phyloP scores from a whole-genome alignment of 2,888 invertebrate genomes.

The Julus scanicus region DNA sequence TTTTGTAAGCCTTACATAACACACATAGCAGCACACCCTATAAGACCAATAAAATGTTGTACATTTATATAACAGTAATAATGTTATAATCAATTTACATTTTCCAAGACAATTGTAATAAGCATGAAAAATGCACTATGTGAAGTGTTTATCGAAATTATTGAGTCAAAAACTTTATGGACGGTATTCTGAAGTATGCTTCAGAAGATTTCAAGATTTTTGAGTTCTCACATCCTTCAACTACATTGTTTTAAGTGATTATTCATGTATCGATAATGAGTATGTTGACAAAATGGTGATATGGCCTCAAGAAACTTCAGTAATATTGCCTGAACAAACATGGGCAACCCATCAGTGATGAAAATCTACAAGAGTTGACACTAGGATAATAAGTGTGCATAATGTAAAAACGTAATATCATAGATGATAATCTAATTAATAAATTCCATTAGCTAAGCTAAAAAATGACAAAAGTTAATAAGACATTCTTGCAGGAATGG shows the following conservation, averaged over 20 bases:
- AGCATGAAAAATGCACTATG: no score
- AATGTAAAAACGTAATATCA: background rate
- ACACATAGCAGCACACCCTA: no score
- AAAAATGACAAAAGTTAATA: background rate
- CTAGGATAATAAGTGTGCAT: background rate
- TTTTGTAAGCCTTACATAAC: no score
- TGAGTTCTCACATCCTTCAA: background rate
- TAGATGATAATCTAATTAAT: background rate
- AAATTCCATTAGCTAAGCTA: constrained; percentile 2
- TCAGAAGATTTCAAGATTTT: background rate
- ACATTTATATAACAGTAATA: no score
- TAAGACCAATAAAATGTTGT: no score
- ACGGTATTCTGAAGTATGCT: background rate
- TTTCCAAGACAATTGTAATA: no score
- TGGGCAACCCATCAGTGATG: background rate
- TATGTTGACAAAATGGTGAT: background rate
- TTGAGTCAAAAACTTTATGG: no score
- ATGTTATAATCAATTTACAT: no score
- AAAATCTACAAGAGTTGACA: background rate
- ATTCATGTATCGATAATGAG: constrained; percentile 37
- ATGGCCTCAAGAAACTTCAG: background rate
- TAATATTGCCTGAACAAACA: background rate
- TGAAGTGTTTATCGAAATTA: no score
- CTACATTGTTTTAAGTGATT: constrained; percentile 36
- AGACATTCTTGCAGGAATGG: background rate